Percentiles rank a stretch among this genome's conserved stretches.
phyloP scores from a whole-genome alignment of 1,140 invertebrate genomes.

The Probaryconus sp. region DNA sequence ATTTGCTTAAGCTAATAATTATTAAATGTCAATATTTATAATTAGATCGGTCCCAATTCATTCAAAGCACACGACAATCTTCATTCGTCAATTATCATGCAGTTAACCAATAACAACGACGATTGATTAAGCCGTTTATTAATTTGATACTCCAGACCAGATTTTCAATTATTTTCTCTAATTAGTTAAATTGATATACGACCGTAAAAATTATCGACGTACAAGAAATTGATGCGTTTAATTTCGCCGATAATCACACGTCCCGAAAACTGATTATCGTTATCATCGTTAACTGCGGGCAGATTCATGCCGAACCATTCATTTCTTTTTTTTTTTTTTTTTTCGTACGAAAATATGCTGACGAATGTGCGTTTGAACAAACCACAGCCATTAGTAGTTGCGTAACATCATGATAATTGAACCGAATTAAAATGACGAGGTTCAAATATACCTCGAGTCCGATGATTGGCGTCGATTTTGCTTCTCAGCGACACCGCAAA shows the following conservation, averaged over 20 bases:
- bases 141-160: background rate
- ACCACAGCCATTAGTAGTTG: constrained; percentile 44
- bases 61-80: background rate
- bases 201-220: background rate
- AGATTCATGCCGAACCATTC: constrained; percentile 6
- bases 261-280: constrained; percentile 32
- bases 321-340: constrained; percentile 6
- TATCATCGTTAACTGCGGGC: constrained; percentile 11
- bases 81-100: background rate
- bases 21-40: constrained; percentile 12
- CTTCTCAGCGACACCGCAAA: constrained; percentile 29
- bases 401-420: constrained; percentile 47
- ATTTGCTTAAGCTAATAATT: constrained; percentile 42
- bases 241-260: constrained; percentile 15
- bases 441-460: constrained; percentile 10
- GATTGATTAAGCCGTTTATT: background rate
- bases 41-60: constrained; percentile 20
- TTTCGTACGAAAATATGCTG: constrained; percentile 11
- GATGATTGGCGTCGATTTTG: constrained; percentile 31
- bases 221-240: constrained; percentile 15
- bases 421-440: constrained; percentile 47
- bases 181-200: constrained; percentile 21
- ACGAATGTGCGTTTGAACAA: constrained; percentile 13
- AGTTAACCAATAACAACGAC: background rate
- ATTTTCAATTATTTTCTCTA: constrained; percentile 15